phyloP scores from a whole-genome alignment of 2,797 vertebrate species.

The Mus caroli region DNA sequence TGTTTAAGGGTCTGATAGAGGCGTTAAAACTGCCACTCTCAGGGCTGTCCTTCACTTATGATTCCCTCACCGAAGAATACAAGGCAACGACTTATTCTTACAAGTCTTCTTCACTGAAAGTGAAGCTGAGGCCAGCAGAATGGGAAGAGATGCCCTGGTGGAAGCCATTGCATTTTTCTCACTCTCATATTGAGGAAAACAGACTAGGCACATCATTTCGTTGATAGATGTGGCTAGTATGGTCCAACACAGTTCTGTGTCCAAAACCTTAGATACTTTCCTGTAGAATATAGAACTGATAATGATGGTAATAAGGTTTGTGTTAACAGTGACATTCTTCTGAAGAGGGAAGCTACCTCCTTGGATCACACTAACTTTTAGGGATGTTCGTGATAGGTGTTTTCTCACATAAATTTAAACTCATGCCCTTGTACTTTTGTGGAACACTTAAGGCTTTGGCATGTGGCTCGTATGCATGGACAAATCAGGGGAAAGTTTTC shows the following conservation, averaged over 20 bases:
- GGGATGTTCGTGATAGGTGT: not conserved
- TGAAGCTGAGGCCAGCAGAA: not conserved
- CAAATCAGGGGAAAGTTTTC: not conserved
- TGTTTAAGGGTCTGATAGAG: not conserved
- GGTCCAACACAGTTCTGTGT: not conserved
- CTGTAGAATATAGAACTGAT: not conserved
- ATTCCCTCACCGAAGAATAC: not conserved
- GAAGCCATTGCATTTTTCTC: not conserved
- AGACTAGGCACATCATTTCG: not conserved
- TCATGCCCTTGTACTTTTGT: not conserved
- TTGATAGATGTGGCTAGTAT: not conserved
- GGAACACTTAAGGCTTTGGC: not conserved
- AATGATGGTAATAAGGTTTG: not conserved
- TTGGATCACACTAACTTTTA: not conserved
- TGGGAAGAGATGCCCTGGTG: fast-evolving
- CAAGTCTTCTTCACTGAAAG: not conserved
- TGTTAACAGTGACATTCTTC: too few species aligned
- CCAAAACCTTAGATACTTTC: not conserved
- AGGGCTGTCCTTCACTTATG: not conserved
- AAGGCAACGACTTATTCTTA: not conserved
- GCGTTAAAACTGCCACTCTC: fast-evolving
- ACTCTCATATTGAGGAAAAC: not conserved
- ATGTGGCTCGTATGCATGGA: not conserved
- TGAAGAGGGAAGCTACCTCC: too few species aligned
- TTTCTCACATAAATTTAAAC: not conserved